Percentiles rank a stretch among this genome's conserved stretches.
Conservation (phyloP, 1,140 invertebrate genomes). For the Drosophila tsacasi region DNA sequence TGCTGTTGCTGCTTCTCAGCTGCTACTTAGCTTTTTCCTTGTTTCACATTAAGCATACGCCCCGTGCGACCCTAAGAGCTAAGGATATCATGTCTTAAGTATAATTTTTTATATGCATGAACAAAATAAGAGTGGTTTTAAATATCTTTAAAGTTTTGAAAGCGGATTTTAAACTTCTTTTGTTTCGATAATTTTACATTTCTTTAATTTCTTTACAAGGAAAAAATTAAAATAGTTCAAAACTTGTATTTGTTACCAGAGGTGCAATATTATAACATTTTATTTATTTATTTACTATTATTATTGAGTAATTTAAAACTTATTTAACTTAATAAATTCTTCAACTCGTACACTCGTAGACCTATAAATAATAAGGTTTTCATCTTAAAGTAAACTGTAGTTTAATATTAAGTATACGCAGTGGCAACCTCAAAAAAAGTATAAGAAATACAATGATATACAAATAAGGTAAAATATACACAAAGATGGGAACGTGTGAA, state of each 20-base stretch:
- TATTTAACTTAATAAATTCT: no score
- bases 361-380: neutral
- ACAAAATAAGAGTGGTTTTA: neutral
- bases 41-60: conserved; percentile 60
- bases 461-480: neutral
- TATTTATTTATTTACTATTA: neutral
- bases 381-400: no score
- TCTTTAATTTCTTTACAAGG: neutral
- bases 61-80: neutral
- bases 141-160: neutral
- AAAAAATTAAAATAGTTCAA: neutral
- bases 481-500: neutral
- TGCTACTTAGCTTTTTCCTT: conserved; percentile 15
- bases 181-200: no score
- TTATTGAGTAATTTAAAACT: no score
- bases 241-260: neutral
- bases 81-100: neutral
- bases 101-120: conserved; percentile 12
- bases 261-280: no score
- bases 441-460: neutral
- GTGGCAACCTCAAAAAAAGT: neutral
- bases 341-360: neutral
- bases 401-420: neutral
- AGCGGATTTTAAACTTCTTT: neutral
- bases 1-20: conserved; percentile 17